Evolutionary conservation across 1,140 invertebrate genomes (phyloP).

Genomic region (Mylabris phalerata): DNA sequence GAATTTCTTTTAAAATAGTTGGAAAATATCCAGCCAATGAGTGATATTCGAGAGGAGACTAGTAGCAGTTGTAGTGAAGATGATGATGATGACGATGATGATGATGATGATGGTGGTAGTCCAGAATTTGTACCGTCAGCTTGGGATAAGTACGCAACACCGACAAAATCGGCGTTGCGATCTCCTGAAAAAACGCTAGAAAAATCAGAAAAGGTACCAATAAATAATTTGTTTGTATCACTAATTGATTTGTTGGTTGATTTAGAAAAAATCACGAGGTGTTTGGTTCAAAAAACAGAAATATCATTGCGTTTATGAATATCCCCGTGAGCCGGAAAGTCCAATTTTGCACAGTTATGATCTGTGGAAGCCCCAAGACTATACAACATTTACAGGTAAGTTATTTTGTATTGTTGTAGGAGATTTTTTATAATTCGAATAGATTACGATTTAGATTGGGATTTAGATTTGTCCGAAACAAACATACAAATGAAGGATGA

Average conservation of each 20-base stretch:
- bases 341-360: conserved; percentile 36
- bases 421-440: no score
- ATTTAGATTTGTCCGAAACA: conserved; percentile 23
- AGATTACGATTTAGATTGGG: conserved; percentile 32
- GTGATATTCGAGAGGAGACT: conserved; percentile 32
- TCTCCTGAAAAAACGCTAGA: conserved; percentile 46
- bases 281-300: conserved; percentile 77
- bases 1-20: conserved; percentile 7
- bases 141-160: conserved; percentile 52
- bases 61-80: conserved; percentile 39
- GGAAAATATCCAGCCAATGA: conserved; percentile 28
- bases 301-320: conserved; percentile 75
- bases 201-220: conserved; percentile 31
- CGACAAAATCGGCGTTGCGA: conserved; percentile 49
- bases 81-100: conserved; percentile 42
- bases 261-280: conserved; percentile 45
- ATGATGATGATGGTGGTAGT: conserved; percentile 52
- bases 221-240: no score
- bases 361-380: conserved; percentile 39
- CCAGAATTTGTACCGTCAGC: conserved; percentile 54
- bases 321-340: conserved; percentile 59
- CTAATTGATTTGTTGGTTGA: conserved; percentile 1
- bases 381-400: conserved; percentile 36
- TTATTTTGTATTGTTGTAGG: no score
- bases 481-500: conserved; percentile 12